Evolutionary conservation across 1,140 invertebrate species (phyloP), one percentile per base, ranked within the genome.

Genomic region (Micrasema longulum): DNA sequence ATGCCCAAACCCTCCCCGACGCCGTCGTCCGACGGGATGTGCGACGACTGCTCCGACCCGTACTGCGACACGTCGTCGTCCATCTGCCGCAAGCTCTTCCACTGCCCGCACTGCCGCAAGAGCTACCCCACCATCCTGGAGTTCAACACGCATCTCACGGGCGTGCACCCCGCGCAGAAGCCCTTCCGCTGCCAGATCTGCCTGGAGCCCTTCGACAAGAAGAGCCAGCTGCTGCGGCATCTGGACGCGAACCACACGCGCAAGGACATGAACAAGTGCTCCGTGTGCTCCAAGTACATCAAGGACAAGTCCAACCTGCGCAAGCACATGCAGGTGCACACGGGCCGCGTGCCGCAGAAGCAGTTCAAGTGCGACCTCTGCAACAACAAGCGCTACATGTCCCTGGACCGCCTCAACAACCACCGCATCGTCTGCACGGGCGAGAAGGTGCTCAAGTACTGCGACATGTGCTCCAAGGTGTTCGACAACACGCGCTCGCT

Each of bases 291-390:
- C 69, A 86, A 86, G 77, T 86, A 86, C 69, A 86, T 86, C 53
- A 86, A 86, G 78, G 84, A 86, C 78, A 86, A 86, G 74, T 84
- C 83, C 77, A 86, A 86, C 69, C 71, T 86, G 72, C 82, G 84
- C 65, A 86, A 86, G 76, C 83, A 86, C 75, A 86, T 86, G 84
- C 84, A 86, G 77, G 84, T 86, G 5, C 84, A 86, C 72, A 86
- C 83, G 70, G 84, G 84, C 10, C 76, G 84, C 22, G 82, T 85
- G n/a, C 84, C 84, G 57, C 84, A 85, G 75, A 85, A 85, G 74
- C 84, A 85, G 68, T 85, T 85, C 71, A 85, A 85, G 74, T 85
- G 84, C 82, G 84, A 85, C 69, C 70, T 85, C 45, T 85, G 84
- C 72, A 85, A 85, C 65, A 85, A 85, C 65, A 85, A 85, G 75